A percentile compares a stretch with the other conserved stretches of the same genome.
Conservation (phyloP, 2,113 vertebrate genomes). For the Pungitius pungitius region DNA sequence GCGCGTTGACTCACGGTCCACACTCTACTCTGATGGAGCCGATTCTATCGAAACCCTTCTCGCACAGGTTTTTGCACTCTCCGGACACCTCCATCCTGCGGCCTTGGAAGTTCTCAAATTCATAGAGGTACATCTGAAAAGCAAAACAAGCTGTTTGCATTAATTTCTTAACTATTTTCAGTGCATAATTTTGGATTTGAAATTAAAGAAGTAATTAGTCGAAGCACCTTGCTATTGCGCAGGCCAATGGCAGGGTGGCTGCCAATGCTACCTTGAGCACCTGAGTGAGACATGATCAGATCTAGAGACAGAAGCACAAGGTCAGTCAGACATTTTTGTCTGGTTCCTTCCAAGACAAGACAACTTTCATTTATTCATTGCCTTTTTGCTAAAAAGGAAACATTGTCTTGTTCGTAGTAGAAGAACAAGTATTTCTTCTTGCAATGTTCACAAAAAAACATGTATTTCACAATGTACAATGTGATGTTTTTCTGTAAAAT, state of each 20-base stretch:
- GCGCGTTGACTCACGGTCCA: constrained; percentile 80
- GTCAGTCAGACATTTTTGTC: background rate
- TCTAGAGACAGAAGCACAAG: constrained; percentile 45
- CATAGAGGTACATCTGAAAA: constrained; percentile 82
- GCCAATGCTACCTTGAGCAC: constrained; percentile 83
- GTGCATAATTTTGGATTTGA: background rate
- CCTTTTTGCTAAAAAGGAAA: background rate
- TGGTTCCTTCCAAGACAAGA: background rate
- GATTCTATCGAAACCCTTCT: constrained; percentile 80
- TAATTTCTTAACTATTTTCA: background rate
- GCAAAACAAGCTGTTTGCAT: background rate
- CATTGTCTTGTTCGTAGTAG: background rate
- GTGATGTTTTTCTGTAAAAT: background rate
- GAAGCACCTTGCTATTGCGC: constrained; percentile 76
- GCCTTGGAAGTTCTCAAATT: constrained; percentile 87
- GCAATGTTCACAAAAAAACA: background rate
- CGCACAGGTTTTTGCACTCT: constrained; percentile 80
- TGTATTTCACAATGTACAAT: background rate
- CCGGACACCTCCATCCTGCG: constrained; percentile 78
- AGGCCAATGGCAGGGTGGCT: constrained; percentile 78
- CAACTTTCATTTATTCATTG: background rate
- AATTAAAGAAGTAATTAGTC: background rate
- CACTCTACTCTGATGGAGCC: constrained; percentile 83
- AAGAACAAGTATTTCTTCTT: background rate
- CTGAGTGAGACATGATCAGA: constrained; percentile 84